Evolutionary conservation across 2,888 invertebrate genomes (phyloP).

Genomic region (Pammene aurita): DNA sequence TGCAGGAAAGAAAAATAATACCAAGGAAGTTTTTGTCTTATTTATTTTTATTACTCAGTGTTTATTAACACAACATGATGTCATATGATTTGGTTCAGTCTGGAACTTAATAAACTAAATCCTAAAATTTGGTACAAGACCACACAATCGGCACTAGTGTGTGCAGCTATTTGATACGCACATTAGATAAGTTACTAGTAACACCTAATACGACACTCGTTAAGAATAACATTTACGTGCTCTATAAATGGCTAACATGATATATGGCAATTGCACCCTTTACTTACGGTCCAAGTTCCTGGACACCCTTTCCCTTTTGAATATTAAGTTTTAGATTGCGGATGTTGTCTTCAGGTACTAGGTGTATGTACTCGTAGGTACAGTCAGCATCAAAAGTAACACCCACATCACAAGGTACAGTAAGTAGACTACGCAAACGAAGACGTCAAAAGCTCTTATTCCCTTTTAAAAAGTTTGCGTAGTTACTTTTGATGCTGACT

Average conservation of each 20-base stretch:
- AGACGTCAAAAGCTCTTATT: too few relatives aligned
- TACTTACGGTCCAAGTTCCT: slow-evolving; percentile 48
- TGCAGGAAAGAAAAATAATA: slow-evolving; percentile 59
- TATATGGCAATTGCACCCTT: slow-evolving; percentile 68
- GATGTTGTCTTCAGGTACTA: too few relatives aligned
- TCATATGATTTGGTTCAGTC: slow-evolving; percentile 83
- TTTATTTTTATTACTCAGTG: slow-evolving; percentile 70
- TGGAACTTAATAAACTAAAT: slow-evolving; percentile 80
- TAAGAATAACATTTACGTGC: slow-evolving; percentile 43
- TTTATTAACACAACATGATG: slow-evolving; percentile 75
- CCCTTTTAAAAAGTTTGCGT: too few relatives aligned
- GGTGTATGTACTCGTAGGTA: too few relatives aligned
- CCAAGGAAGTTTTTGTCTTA: slow-evolving; percentile 59
- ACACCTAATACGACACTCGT: slow-evolving; percentile 26
- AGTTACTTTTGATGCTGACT: too few relatives aligned
- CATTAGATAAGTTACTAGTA: slow-evolving; percentile 42
- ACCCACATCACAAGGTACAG: too few relatives aligned
- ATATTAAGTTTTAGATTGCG: background rate
- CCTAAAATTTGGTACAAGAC: slow-evolving; percentile 76
- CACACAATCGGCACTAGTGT: slow-evolving; percentile 61
- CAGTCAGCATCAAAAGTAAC: too few relatives aligned
- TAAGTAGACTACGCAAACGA: too few relatives aligned
- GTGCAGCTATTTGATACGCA: slow-evolving; percentile 53
- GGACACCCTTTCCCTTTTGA: slow-evolving; percentile 15
- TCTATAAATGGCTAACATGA: slow-evolving; percentile 63